phyloP scores from a whole-genome alignment of 2,888 invertebrate genomes.

The Athetis lepigone region DNA sequence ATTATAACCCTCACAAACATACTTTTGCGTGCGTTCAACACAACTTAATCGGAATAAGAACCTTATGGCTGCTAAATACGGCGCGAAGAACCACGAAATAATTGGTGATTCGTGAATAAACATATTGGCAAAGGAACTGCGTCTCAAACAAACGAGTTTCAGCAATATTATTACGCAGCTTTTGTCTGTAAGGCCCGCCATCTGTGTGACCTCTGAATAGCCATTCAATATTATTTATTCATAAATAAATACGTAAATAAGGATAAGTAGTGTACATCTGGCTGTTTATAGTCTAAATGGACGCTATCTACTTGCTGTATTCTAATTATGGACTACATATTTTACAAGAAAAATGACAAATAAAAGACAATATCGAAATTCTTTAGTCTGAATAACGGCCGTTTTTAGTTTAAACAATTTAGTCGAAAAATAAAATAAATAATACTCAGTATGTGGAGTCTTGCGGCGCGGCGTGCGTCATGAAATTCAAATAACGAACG shows the following conservation, averaged over 20 bases:
- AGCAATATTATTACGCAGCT: slow-evolving; percentile 74
- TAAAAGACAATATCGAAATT: slow-evolving; percentile 43
- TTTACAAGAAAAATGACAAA: slow-evolving; percentile 42
- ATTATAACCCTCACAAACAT: slow-evolving; percentile 65
- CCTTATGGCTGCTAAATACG: slow-evolving; percentile 40
- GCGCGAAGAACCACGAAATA: slow-evolving; percentile 5
- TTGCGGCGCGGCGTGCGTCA: slow-evolving; percentile 38
- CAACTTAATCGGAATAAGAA: slow-evolving; percentile 6
- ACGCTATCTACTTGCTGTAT: slow-evolving; percentile 42
- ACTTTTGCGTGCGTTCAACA: slow-evolving; percentile 23
- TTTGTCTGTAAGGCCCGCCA: slow-evolving; percentile 76
- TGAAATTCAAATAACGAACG: slow-evolving; percentile 43
- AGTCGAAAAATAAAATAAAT: slow-evolving; percentile 35
- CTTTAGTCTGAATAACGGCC: slow-evolving; percentile 24
- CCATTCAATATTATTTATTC: slow-evolving; percentile 73
- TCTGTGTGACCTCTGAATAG: slow-evolving; percentile 83
- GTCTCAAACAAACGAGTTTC: slow-evolving; percentile 79
- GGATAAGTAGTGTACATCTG: slow-evolving; percentile 59
- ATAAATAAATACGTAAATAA: slow-evolving; percentile 64
- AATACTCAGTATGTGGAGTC: slow-evolving; percentile 19
- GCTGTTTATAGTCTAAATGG: slow-evolving; percentile 47
- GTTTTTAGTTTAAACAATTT: slow-evolving; percentile 14
- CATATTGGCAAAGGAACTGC: slow-evolving; percentile 72
- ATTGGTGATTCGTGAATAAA: slow-evolving; percentile 26
- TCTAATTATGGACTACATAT: slow-evolving; percentile 47